These are phyloP conservation scores for Poecilia wingei DNA, from an alignment of 2,797 vertebrate genomes.

Conservation along the genomic window DNA sequence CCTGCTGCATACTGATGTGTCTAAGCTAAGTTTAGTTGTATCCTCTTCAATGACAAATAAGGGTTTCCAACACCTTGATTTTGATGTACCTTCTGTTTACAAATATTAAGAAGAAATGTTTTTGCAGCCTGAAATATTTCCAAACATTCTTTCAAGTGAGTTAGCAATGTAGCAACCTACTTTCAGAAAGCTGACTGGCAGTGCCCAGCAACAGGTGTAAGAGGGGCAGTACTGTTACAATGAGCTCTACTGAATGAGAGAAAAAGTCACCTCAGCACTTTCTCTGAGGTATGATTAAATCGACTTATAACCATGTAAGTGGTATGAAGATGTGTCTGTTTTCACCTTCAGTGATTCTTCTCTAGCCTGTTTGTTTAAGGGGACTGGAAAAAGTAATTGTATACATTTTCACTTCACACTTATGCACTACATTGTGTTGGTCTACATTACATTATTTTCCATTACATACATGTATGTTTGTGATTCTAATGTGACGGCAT, in stretches of 20 bases:
- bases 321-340: neutral
- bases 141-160: neutral
- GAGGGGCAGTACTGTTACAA: neutral
- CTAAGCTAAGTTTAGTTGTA: neutral
- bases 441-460: neutral
- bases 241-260: neutral
- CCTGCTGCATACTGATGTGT: neutral
- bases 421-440: neutral
- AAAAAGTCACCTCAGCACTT: neutral
- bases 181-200: neutral
- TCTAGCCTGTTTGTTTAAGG: neutral
- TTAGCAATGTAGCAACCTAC: neutral
- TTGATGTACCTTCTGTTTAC: neutral
- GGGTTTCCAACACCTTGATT: neutral
- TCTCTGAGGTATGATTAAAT: neutral
- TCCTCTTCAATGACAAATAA: neutral
- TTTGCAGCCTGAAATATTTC: neutral
- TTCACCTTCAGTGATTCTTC: neutral
- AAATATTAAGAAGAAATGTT: neutral
- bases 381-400: neutral
- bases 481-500: neutral
- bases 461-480: neutral
- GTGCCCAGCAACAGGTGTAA: neutral
- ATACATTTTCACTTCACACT: neutral
- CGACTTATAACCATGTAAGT: neutral